Base-by-base conservation (phyloP, 2,113 vertebrate genomes). In the Channa maculata region DNA sequence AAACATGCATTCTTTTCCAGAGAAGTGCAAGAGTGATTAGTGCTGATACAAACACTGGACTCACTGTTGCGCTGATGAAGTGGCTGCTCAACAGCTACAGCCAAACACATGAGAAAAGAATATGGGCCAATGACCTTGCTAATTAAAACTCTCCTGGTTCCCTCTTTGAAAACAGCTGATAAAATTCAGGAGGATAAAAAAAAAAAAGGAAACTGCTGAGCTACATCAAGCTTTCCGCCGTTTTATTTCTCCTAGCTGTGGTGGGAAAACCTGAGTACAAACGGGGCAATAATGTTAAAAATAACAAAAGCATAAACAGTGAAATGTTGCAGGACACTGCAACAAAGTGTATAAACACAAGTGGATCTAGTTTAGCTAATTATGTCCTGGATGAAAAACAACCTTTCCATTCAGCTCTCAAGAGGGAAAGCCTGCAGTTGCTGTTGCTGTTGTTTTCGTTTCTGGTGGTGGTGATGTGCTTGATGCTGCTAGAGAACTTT, bases 1-100 rank as follows among this genome's bases (percentile, higher is more conserved):
- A 87, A 85, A 88, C 82, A 75, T 84, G 55, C 2, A 14, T 50
- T 72, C 55, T 62, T 62, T 74, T 89, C 73, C 48, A 0, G 59
- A 66, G 63, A 85, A 83, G 65, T 70, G 8, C 12, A 45, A 80
- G 62, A 67, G 63, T n/a, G 60, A 69, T 78, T 41, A 65, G 51
- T 4, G 7, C 46, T 14, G 15, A 61, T 65, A 71, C n/a, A 51
- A 34, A 67, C 68, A 79, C 33, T 24, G 24, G 24, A 69, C 37
- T 15, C 1, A 39, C 15, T 61, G 54, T 51, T 62, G 15, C 41
- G 39, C 4, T 60, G 63, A 44, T 69, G 50, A 52, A 77, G 57
- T 15, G 41, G 58, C 34, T 74, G 51, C 76, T 65, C 34, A 49
- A 69, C 10, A 60, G 52, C 51, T 61, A 6, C 37, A 50, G 65